These are phyloP conservation scores for Rhegmatorhina hoffmannsi DNA, from an alignment of 2,113 vertebrate species.

Conservation along the genomic window DNA sequence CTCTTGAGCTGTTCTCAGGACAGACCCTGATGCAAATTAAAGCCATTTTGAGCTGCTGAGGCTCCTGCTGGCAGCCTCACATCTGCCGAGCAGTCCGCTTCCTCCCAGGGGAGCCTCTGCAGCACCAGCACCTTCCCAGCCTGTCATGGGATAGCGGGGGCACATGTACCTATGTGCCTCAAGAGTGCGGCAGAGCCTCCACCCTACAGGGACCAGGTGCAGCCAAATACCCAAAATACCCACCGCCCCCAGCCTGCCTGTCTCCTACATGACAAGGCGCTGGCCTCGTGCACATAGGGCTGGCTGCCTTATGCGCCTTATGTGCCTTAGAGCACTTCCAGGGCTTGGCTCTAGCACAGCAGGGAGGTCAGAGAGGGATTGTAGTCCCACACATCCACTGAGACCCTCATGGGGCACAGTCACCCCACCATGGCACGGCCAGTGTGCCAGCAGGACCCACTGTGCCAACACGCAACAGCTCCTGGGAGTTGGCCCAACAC, in stretches of 20 bases:
- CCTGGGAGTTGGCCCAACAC: accelerated
- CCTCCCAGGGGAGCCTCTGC: constrained; percentile 60
- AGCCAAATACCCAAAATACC: not conserved
- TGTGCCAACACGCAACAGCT: accelerated
- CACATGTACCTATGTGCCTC: not conserved
- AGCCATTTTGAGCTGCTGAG: constrained; percentile 51
- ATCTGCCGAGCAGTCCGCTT: constrained; percentile 11
- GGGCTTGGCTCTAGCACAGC: accelerated
- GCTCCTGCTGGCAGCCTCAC: not conserved
- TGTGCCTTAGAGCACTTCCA: not conserved
- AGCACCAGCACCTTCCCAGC: not conserved
- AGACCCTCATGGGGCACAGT: accelerated
- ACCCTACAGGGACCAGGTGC: not conserved
- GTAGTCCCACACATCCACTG: accelerated
- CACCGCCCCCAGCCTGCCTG: not conserved
- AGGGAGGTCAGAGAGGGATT: accelerated
- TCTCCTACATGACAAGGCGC: not conserved
- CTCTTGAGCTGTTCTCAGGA: not conserved
- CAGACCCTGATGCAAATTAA: constrained; percentile 60
- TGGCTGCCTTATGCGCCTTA: accelerated
- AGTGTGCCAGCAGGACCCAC: accelerated
- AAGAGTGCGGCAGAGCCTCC: not conserved
- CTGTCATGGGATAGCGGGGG: constrained; percentile 14
- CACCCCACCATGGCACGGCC: accelerated
- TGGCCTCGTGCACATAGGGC: accelerated